phyloP scores from a whole-genome alignment of 1,140 invertebrate species.

The Micrasema minimum region DNA sequence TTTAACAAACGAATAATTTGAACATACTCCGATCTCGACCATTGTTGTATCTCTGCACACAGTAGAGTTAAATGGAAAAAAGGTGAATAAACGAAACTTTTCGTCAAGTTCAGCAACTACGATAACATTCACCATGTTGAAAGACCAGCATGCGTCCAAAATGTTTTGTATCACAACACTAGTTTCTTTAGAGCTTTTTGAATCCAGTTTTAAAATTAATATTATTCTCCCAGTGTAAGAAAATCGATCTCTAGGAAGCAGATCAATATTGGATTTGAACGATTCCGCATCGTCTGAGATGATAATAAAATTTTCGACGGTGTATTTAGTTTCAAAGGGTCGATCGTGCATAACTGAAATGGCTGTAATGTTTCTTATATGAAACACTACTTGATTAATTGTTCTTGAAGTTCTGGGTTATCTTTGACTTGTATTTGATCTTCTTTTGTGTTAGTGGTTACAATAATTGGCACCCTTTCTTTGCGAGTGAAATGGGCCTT shows the following conservation, averaged over 20 bases:
- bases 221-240: conserved; percentile 41
- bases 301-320: conserved; percentile 45
- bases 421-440: neutral
- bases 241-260: conserved; percentile 36
- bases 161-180: conserved; percentile 31
- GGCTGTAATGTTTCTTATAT: conserved; percentile 31
- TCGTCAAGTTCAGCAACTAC: conserved; percentile 25
- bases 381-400: conserved; percentile 29
- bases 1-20: conserved; percentile 19
- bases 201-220: conserved; percentile 36
- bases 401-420: conserved; percentile 13
- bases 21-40: conserved; percentile 42
- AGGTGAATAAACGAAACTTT: conserved; percentile 28
- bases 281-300: conserved; percentile 33
- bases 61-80: conserved; percentile 34
- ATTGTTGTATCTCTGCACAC: conserved; percentile 28
- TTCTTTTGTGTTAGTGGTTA: conserved; percentile 21
- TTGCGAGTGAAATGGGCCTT: conserved; percentile 24
- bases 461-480: conserved; percentile 38
- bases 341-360: conserved; percentile 22
- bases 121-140: conserved; percentile 43
- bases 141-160: conserved; percentile 38
- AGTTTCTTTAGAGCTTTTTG: neutral
- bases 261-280: conserved; percentile 34
- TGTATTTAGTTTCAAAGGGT: neutral